A percentile compares a stretch with the other conserved stretches of the same genome.
Conservation (phyloP, 2,797 vertebrate genomes). For the Iguana delicatissima region DNA sequence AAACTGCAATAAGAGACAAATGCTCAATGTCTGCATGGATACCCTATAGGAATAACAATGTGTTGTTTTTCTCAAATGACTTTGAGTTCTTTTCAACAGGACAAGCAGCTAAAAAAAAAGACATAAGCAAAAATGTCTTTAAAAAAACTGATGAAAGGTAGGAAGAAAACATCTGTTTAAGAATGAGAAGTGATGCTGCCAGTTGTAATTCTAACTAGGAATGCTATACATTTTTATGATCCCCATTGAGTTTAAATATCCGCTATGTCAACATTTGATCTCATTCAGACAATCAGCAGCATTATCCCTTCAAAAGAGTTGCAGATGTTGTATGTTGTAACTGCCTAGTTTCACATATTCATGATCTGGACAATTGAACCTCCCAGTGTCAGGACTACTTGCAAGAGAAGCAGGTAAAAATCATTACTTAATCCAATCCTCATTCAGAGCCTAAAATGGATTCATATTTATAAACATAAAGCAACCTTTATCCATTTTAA, state of each 20-base stretch:
- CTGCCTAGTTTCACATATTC: slow-evolving; percentile 37
- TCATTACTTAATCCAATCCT: slow-evolving; percentile 3
- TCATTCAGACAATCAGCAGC: slow-evolving; percentile 27
- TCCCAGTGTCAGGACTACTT: background rate
- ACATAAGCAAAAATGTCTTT: background rate
- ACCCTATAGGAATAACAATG: too few species aligned
- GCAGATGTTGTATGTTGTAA: slow-evolving; percentile 27
- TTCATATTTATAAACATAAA: background rate
- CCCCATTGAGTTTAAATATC: slow-evolving; percentile 3
- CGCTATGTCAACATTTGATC: slow-evolving; percentile 32
- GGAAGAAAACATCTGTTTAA: slow-evolving; percentile 21
- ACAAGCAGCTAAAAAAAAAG: background rate
- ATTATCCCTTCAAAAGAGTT: slow-evolving; percentile 31
- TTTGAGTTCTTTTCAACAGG: slow-evolving; percentile 22
- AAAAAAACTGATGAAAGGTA: background rate
- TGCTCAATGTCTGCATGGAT: too few species aligned
- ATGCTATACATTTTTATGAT: slow-evolving; percentile 1
- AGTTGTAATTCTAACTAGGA: slow-evolving; percentile 23
- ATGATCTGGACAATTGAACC: background rate
- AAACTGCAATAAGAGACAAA: background rate
- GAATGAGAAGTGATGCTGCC: slow-evolving; percentile 31
- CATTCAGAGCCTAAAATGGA: slow-evolving; percentile 13
- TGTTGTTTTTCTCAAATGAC: slow-evolving; percentile 15
- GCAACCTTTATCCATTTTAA: background rate
- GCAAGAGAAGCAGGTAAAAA: slow-evolving; percentile 23